Conservation (phyloP, 2,797 vertebrate species). For the Channallabes apus region DNA sequence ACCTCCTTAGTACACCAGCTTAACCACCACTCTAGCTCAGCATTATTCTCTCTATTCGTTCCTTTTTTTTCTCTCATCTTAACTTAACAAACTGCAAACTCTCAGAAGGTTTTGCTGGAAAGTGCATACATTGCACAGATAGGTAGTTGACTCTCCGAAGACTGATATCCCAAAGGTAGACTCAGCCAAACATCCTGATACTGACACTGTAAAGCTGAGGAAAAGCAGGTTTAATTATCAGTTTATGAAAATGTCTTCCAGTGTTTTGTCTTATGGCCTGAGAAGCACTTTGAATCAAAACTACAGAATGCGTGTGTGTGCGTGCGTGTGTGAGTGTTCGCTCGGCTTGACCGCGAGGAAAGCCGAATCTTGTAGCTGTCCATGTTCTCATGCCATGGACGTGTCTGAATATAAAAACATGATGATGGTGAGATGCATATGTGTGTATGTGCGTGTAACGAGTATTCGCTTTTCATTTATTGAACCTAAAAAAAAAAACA, state of each 20-base stretch:
- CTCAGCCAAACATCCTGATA: conserved; percentile 30
- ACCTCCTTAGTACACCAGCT: conserved; percentile 54
- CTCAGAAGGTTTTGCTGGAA: neutral
- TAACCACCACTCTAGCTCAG: conserved; percentile 36
- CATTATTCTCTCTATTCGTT: conserved; percentile 14
- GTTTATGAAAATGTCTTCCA: conserved; percentile 56
- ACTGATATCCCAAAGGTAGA: conserved; percentile 40
- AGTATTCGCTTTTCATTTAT: conserved; percentile 12
- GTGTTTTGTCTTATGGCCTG: conserved; percentile 32
- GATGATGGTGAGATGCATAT: neutral
- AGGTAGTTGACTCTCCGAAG: conserved; percentile 14
- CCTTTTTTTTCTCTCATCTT: conserved; percentile 1
- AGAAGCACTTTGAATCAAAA: conserved; percentile 49
- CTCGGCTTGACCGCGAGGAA: conserved; percentile 28
- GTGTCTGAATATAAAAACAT: conserved; percentile 1
- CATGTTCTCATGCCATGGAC: conserved; percentile 5
- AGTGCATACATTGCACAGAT: conserved; percentile 15
- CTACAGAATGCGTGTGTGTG: conserved; percentile 14
- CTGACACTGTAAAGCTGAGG: conserved; percentile 20
- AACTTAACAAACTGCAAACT: neutral
- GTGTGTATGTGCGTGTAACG: conserved; percentile 34
- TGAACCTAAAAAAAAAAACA: conserved; percentile 7
- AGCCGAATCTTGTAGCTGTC: conserved; percentile 42
- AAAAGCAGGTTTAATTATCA: conserved; percentile 24
- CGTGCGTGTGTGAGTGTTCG: conserved; percentile 21